A percentile compares a stretch with the other conserved stretches of the same genome.
Evolutionary conservation across 1,140 invertebrate species (phyloP).

Genomic region (Drosophila suzukii): DNA sequence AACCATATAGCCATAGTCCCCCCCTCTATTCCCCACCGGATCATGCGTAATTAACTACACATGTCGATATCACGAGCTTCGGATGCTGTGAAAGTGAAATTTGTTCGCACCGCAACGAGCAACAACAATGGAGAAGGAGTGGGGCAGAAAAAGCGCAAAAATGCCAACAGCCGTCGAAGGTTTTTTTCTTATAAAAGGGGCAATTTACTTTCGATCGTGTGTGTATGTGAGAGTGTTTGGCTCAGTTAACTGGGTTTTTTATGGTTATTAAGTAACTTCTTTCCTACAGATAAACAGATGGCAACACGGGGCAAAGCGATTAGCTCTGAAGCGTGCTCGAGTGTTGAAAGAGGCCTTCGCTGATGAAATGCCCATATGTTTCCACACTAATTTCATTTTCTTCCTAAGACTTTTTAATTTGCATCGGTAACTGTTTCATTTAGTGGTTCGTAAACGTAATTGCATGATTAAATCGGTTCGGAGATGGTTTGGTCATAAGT

Average conservation of each 20-base stretch:
- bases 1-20: background rate
- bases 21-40: background rate
- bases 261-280: conserved; percentile 75
- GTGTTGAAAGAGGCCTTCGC: conserved; percentile 43
- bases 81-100: conserved; percentile 81
- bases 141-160: conserved; percentile 50
- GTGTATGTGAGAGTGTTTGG: conserved; percentile 48
- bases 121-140: conserved; percentile 53
- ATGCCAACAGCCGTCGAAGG: conserved; percentile 57
- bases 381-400: conserved; percentile 38
- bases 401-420: conserved; percentile 37
- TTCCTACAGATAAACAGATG: conserved; percentile 35
- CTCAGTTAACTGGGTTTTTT: conserved; percentile 56
- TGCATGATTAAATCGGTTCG: conserved; percentile 8
- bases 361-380: conserved; percentile 22
- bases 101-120: conserved; percentile 58
- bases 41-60: conserved; percentile 77
- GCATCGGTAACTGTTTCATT: conserved; percentile 43
- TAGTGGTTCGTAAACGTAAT: conserved; percentile 41
- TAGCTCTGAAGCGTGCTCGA: conserved; percentile 42
- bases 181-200: conserved; percentile 69
- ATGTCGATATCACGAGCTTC: conserved; percentile 53
- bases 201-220: conserved; percentile 70
- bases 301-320: conserved; percentile 33
- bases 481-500: conserved; percentile 6